phyloP scores from a whole-genome alignment of 2,888 invertebrate species.

The Pachydiplax longipennis region DNA sequence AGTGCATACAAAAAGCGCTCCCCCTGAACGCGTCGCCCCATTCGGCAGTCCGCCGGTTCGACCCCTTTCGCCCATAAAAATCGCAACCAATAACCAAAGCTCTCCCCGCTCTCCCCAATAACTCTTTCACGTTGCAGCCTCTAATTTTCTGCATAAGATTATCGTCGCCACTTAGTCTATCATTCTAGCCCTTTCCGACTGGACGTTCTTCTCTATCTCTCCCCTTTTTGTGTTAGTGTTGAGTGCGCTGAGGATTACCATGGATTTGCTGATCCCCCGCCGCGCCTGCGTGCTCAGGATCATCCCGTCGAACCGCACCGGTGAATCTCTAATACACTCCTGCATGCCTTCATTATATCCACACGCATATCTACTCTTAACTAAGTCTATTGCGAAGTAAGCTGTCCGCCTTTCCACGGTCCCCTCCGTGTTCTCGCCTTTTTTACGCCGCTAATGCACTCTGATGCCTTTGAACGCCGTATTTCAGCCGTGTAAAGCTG shows the following conservation, averaged over 20 bases:
- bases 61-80: constrained; percentile 17
- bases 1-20: not conserved
- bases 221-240: not conserved
- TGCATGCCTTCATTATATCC: not conserved
- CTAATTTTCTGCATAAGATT: not conserved
- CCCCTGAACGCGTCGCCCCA: constrained; percentile 3
- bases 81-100: constrained; percentile 36
- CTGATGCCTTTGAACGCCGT: too few species aligned
- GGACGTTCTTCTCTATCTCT: not conserved
- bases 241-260: not conserved
- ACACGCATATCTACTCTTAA: too few species aligned
- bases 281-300: not conserved
- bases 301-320: not conserved
- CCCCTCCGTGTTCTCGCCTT: too few species aligned
- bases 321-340: not conserved
- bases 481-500: too few species aligned
- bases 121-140: not conserved
- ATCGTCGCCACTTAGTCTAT: not conserved
- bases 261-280: not conserved
- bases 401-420: too few species aligned
- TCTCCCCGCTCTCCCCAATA: not conserved
- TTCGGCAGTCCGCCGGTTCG: constrained; percentile 19
- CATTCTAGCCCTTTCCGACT: not conserved
- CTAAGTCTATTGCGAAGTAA: too few species aligned
- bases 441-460: too few species aligned